phyloP scores from a whole-genome alignment of 2,113 vertebrate species.

The Anser brachyrhynchus region DNA sequence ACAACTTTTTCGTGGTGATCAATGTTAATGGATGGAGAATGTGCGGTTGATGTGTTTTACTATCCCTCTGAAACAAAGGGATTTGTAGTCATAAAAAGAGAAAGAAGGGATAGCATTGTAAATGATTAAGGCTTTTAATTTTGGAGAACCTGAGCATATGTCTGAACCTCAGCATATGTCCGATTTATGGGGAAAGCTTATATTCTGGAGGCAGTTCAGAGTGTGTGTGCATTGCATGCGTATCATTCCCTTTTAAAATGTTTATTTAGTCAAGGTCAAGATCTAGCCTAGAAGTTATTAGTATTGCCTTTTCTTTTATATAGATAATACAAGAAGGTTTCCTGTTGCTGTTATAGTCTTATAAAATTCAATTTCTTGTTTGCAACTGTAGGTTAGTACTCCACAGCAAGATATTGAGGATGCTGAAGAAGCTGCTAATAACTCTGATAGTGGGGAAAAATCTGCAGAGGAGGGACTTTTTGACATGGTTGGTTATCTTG shows the following conservation, averaged over 20 bases:
- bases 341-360: neutral
- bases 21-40: neutral
- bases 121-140: neutral
- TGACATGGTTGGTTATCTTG: slow-evolving; percentile 85
- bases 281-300: neutral
- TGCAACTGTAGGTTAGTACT: slow-evolving; percentile 83
- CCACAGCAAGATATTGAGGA: slow-evolving; percentile 88
- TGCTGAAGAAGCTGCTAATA: slow-evolving; percentile 78
- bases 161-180: neutral
- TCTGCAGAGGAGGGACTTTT: slow-evolving; percentile 85
- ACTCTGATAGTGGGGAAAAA: slow-evolving; percentile 29
- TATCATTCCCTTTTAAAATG: neutral
- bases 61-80: neutral
- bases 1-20: neutral
- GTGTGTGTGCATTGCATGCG: neutral
- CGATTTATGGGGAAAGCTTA: neutral
- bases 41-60: neutral
- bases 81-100: neutral
- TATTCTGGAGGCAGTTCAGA: neutral
- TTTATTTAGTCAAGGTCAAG: neutral
- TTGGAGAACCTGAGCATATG: neutral
- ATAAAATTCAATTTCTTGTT: neutral
- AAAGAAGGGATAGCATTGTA: neutral
- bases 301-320: neutral
- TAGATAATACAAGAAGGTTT: neutral